Evolutionary conservation across 2,113 vertebrate species (phyloP).

Genomic region (Chiloscyllium plagiosum): DNA sequence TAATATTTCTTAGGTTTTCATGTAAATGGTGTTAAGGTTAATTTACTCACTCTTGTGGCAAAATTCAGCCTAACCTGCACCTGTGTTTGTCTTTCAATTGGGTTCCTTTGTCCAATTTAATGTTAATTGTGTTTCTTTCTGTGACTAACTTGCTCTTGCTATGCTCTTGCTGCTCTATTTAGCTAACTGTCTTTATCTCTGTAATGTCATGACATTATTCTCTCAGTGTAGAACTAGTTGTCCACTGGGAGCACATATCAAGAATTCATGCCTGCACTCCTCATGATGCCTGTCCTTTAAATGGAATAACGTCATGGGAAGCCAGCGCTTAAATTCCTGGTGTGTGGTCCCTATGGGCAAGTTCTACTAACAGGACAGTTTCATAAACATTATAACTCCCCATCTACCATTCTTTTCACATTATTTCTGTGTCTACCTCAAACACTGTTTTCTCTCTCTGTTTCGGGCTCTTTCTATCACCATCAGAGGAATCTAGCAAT

Average conservation of each 20-base stretch:
- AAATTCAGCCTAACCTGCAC: background rate
- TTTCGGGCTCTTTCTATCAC: background rate
- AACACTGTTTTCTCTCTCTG: background rate
- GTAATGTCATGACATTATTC: background rate
- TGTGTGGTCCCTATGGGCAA: constrained; percentile 18
- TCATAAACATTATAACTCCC: background rate
- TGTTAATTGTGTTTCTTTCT: background rate
- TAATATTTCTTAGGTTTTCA: too few species aligned
- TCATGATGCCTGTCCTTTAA: background rate
- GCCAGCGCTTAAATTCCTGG: background rate
- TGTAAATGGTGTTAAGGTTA: too few species aligned
- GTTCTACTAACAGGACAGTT: background rate
- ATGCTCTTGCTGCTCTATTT: background rate
- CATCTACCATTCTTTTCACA: background rate
- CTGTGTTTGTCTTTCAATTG: background rate
- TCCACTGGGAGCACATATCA: constrained; percentile 10
- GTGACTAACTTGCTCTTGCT: background rate
- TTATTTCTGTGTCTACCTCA: background rate
- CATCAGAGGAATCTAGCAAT: background rate
- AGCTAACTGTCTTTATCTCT: background rate
- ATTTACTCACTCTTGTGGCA: too few species aligned
- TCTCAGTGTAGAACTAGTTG: background rate
- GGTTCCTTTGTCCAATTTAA: background rate
- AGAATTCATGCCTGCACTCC: background rate
- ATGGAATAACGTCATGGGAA: constrained; percentile 32